Conservation (phyloP, 2,113 vertebrate genomes). For the Abramis brama region DNA sequence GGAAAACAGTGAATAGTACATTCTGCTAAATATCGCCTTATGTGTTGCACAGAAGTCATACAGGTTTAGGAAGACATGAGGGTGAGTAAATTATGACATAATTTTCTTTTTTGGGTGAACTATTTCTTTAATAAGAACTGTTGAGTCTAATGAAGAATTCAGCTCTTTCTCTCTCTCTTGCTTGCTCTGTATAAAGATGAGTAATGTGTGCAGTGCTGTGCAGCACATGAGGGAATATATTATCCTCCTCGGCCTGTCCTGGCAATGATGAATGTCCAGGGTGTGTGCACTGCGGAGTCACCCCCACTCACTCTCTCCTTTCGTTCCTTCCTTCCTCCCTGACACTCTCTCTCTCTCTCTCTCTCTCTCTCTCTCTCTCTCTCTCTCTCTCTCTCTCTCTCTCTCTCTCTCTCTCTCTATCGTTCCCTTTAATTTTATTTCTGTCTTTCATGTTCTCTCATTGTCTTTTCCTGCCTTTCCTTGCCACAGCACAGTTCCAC, state of each 20-base stretch:
- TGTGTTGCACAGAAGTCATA: neutral
- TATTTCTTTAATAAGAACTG: conserved; percentile 32
- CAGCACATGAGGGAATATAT: conserved; percentile 57
- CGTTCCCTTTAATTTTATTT: conserved; percentile 19
- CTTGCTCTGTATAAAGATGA: conserved; percentile 47
- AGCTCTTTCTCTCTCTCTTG: conserved; percentile 29
- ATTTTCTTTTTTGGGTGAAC: conserved; percentile 6
- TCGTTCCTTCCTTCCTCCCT: conserved; percentile 25
- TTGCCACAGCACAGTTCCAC: neutral
- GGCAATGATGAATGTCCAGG: conserved; percentile 56
- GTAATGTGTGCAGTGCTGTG: conserved; percentile 53
- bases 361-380: conserved; percentile 20
- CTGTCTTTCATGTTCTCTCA: conserved; percentile 8
- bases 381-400: conserved; percentile 16
- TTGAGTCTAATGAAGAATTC: conserved; percentile 51
- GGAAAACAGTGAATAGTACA: neutral
- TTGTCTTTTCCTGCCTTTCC: neutral
- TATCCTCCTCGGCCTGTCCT: conserved; percentile 51
- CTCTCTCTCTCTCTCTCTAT: conserved; percentile 10
- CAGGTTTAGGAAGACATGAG: neutral
- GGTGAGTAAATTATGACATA: neutral
- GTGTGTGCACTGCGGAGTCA: conserved; percentile 48
- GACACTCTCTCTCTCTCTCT: neutral
- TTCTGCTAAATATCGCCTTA: neutral
- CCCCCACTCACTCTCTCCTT: conserved; percentile 43